phyloP scores from a whole-genome alignment of 2,888 invertebrate species.

The Caenorhabditis zanzibari region DNA sequence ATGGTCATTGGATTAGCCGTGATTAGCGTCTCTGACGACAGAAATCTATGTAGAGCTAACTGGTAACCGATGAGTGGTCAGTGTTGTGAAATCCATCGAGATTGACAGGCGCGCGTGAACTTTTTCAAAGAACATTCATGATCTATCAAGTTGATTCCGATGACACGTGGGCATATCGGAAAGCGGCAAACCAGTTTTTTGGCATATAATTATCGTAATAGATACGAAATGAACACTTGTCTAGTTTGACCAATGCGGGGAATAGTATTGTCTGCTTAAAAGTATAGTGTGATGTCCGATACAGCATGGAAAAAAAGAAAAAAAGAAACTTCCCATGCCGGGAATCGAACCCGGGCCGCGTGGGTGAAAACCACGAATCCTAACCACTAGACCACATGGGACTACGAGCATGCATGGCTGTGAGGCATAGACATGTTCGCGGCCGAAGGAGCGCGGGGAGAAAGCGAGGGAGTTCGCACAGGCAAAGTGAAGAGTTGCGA shows the following conservation, averaged over 20 bases:
- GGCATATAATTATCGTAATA: slow-evolving; percentile 31
- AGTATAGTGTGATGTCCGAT: not conserved
- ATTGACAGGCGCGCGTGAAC: slow-evolving; percentile 59
- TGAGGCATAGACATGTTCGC: slow-evolving; percentile 7
- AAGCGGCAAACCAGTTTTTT: slow-evolving; percentile 23
- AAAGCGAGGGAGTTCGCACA: not conserved
- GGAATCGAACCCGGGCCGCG: slow-evolving; percentile 83
- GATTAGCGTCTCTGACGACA: slow-evolving; percentile 49
- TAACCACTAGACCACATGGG: slow-evolving; percentile 82
- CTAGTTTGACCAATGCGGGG: slow-evolving; percentile 12
- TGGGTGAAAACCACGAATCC: slow-evolving; percentile 83
- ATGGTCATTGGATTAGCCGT: slow-evolving; percentile 54
- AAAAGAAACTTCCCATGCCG: slow-evolving; percentile 79
- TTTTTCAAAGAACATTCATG: slow-evolving; percentile 38
- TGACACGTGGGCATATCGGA: slow-evolving; percentile 26
- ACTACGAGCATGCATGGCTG: slow-evolving; percentile 29
- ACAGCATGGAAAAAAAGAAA: slow-evolving; percentile 23
- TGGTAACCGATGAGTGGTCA: slow-evolving; percentile 53
- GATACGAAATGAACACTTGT: slow-evolving; percentile 36
- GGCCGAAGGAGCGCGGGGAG: not conserved
- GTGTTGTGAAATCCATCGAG: slow-evolving; percentile 44
- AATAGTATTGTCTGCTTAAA: not conserved
- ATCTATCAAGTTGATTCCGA: slow-evolving; percentile 17
- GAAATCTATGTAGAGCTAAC: slow-evolving; percentile 29
- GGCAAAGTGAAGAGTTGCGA: not conserved